Evolutionary conservation across 1,140 invertebrate species (phyloP), one percentile per base, ranked within the genome.

Genomic region (Stegodyphus dumicola): DNA sequence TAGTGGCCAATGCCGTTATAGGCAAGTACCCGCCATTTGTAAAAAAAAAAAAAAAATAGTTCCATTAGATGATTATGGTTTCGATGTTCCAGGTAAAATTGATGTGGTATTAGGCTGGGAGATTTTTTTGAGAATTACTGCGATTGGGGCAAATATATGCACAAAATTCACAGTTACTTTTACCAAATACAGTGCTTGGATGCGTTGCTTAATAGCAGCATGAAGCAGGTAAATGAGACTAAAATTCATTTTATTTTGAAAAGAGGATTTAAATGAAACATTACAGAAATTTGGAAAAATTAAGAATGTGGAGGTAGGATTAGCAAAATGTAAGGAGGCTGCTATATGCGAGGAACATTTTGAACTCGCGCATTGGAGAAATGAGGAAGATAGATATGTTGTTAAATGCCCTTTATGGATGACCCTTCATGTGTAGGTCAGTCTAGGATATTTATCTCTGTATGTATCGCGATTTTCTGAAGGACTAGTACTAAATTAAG

Each of bases 71-170:
- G 73, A 75, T 75, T 5, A 53, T n/a, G 54, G 9, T 54, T 75
- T 75, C 18, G 17, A 56, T 53, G 17, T 54, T 54, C 73, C 73
- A 11, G 73, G 52, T n/a, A 75, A 53, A 13, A 56, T 75, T 54
- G 73, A 75, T 75, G n/a, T 56, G 15, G 15, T 75, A 18, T n/a
- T 75, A n/a, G 17, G 73, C 51, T 17, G 33, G 51, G 13, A 52
- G 54, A 17, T 54, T 75, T 11, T 75, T 75, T 75, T 75, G 54
- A 54, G 73, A 75, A 17, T 9, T 75, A n/a, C 17, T 75, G 6
- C 52, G 51, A 17, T 17, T 18, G 5, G 73, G 73, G 5, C 51
- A 53, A 71, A 71, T n/a, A 49, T 71, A 7, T 49, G 13, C 7
- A 13, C 13, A 71, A 71, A 71, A 13, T 48, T 7, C 7, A 33